Evolutionary conservation across 92 coral and sea anemone genomes (phyloP).

Genomic region (Epizoanthus fatuus): DNA sequence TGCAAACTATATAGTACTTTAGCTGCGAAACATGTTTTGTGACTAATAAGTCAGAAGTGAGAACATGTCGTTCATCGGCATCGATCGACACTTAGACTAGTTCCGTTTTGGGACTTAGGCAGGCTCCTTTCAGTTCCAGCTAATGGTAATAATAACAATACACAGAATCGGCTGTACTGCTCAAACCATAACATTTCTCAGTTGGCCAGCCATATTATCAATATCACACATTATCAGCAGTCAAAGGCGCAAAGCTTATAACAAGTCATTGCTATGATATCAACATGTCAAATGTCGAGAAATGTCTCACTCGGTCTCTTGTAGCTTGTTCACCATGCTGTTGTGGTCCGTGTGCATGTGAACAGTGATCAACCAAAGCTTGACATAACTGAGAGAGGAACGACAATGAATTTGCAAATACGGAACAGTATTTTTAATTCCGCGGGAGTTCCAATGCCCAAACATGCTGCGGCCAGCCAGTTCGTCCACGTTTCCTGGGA

Average conservation of each 20-base stretch:
- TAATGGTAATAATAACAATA: neutral
- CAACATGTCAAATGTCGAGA: neutral
- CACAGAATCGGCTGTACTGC: neutral
- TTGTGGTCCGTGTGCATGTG: too few relatives aligned
- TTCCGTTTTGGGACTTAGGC: neutral
- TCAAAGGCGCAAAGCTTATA: neutral
- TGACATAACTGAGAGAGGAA: too few relatives aligned
- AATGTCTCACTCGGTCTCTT: neutral
- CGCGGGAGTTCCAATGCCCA: slow-evolving; percentile 96
- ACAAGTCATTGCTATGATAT: neutral
- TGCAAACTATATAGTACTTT: neutral
- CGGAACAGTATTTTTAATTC: neutral
- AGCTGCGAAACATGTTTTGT: neutral
- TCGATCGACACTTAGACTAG: neutral
- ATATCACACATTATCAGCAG: neutral
- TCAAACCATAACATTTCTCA: neutral
- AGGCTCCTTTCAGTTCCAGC: neutral
- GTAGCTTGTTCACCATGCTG: neutral
- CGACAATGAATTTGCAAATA: neutral
- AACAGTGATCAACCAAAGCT: too few relatives aligned
- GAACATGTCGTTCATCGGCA: neutral
- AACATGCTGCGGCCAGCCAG: slow-evolving; percentile 99
- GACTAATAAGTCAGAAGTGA: neutral
- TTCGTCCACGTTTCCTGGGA: slow-evolving; percentile 95
- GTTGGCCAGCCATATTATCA: neutral